Conservation (phyloP, 1,140 invertebrate genomes). For the Penaeus vannamei region DNA sequence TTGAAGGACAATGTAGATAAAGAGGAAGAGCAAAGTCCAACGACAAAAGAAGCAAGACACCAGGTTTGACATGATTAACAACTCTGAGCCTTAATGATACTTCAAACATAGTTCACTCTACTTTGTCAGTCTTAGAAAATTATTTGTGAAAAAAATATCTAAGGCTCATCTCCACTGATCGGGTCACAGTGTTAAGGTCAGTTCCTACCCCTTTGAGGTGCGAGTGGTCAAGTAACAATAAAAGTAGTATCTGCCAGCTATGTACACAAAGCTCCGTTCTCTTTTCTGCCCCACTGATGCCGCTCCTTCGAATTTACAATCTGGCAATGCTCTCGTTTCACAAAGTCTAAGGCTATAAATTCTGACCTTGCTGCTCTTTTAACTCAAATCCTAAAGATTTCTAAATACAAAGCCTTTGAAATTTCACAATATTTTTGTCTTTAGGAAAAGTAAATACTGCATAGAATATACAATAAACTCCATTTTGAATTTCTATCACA, state of each 20-base stretch:
- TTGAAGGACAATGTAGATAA: background rate
- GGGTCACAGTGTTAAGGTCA: background rate
- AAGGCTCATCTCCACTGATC: constrained; percentile 33
- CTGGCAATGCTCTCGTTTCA: no score
- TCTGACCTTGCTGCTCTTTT: no score
- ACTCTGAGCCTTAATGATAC: constrained; percentile 23
- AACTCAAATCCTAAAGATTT: no score
- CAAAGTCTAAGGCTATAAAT: no score
- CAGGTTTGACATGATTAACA: constrained; percentile 20
- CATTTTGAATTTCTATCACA: no score
- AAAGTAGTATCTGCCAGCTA: constrained; percentile 29
- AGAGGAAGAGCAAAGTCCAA: background rate
- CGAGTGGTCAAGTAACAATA: constrained; percentile 39
- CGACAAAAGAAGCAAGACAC: constrained; percentile 18
- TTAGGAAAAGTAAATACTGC: no score
- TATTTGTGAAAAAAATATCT: constrained; percentile 37
- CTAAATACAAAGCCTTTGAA: no score
- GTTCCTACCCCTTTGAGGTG: constrained; percentile 35
- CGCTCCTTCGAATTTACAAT: no score
- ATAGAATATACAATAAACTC: no score
- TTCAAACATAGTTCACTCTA: constrained; percentile 35
- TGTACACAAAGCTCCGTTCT: constrained; percentile 19
- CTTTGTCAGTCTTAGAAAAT: constrained; percentile 34
- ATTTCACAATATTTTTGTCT: no score
- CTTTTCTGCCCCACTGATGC: no score